Conservation (phyloP, 2,797 vertebrate species). For the Trachops cirrhosus region DNA sequence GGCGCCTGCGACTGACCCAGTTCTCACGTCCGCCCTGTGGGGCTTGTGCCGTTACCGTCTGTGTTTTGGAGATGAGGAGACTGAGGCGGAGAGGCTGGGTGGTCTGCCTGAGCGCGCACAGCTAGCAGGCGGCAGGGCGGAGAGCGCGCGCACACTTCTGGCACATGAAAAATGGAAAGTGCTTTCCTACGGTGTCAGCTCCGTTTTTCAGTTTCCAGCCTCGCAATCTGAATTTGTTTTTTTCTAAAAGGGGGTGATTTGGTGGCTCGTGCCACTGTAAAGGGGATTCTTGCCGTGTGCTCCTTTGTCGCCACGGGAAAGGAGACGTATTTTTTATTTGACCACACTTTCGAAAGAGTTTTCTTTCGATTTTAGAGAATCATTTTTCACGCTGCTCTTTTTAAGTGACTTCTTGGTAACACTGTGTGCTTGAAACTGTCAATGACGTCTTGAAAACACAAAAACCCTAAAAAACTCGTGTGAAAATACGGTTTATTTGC, state of each 20-base stretch:
- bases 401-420: neutral
- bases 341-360: constrained; percentile 4
- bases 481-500: constrained; percentile 1
- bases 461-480: neutral
- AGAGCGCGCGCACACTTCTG: neutral
- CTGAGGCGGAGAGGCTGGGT: neutral
- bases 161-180: neutral
- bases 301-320: neutral
- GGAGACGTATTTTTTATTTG: neutral
- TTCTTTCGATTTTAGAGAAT: constrained; percentile 38
- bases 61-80: neutral
- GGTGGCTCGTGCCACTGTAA: neutral
- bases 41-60: neutral
- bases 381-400: neutral
- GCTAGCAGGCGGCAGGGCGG: neutral
- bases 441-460: constrained; percentile 11
- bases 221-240: neutral
- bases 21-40: neutral
- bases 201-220: neutral
- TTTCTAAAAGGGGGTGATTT: neutral
- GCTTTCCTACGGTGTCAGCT: neutral
- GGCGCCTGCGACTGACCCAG: neutral
- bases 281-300: neutral
- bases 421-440: constrained; percentile 18
- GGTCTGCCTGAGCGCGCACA: neutral